Evolutionary conservation across 2,113 vertebrate genomes (phyloP).

Genomic region (Thomomys bottae): DNA sequence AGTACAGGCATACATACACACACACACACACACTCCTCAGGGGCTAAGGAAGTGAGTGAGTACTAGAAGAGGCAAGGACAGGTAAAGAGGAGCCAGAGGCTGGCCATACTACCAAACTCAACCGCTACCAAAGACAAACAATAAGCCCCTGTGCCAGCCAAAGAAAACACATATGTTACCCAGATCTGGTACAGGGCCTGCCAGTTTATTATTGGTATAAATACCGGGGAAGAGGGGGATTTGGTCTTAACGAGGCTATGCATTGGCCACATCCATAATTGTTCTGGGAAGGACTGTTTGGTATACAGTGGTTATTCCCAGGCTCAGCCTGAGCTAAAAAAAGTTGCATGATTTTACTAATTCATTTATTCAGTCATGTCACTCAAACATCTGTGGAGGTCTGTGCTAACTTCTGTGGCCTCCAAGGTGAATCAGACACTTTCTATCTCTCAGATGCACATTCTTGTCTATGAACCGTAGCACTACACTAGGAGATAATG

Average conservation of each 20-base stretch:
- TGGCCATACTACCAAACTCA: not conserved
- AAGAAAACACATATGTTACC: constrained; percentile 44
- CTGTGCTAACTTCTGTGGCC: not conserved
- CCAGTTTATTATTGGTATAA: constrained; percentile 25
- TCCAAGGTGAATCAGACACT: not conserved
- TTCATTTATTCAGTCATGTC: not conserved
- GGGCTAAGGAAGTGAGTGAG: not conserved
- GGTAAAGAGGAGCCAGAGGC: not conserved
- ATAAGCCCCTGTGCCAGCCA: not conserved
- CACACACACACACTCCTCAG: not conserved
- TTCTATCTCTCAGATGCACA: not conserved
- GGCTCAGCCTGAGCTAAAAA: not conserved
- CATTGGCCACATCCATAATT: constrained; percentile 30
- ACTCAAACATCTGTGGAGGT: not conserved
- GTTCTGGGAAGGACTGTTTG: constrained; percentile 17
- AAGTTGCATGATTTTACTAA: not conserved
- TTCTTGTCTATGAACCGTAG: not conserved
- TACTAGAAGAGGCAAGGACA: not conserved
- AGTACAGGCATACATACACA: no score
- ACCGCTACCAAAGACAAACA: constrained; percentile 3
- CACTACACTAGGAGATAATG: rapidly evolving
- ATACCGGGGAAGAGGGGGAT: not conserved
- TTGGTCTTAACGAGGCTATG: constrained; percentile 49
- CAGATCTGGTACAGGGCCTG: constrained; percentile 55
- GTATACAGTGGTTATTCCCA: not conserved